Evolutionary conservation across 2,888 invertebrate genomes (phyloP).

Genomic region (Synanthedon formicaeformis): DNA sequence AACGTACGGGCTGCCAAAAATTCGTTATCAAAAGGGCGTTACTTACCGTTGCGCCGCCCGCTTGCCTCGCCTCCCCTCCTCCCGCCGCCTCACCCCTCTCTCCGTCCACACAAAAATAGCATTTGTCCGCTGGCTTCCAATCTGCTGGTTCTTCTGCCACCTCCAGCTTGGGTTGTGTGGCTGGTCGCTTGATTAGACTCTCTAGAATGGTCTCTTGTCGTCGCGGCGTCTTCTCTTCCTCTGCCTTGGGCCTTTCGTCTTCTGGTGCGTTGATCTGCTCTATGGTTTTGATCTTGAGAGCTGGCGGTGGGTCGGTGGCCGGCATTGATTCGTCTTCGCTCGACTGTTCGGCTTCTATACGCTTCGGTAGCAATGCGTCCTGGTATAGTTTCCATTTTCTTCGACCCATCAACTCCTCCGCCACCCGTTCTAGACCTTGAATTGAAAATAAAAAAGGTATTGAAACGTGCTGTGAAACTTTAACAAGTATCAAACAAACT

Average conservation of each 20-base stretch:
- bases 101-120: constrained; percentile 80
- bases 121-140: constrained; percentile 87
- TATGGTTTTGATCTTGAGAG: constrained; percentile 65
- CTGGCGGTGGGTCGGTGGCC: constrained; percentile 58
- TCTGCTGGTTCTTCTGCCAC: constrained; percentile 69
- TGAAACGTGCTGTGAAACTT: neutral
- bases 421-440: constrained; percentile 94
- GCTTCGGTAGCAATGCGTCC: constrained; percentile 74
- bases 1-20: constrained; percentile 8
- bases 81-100: constrained; percentile 28
- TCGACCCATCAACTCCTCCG: constrained; percentile 97
- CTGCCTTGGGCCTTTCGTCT: constrained; percentile 26
- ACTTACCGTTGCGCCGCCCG: constrained; percentile 10
- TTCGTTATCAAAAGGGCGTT: constrained; percentile 7
- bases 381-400: constrained; percentile 96
- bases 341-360: constrained; percentile 48
- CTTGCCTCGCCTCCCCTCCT: constrained; percentile 23
- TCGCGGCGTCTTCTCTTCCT: constrained; percentile 22
- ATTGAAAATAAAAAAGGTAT: constrained; percentile 8
- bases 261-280: constrained; percentile 63
- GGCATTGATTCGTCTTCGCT: constrained; percentile 62
- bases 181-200: constrained; percentile 61
- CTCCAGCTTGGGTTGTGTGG: constrained; percentile 58
- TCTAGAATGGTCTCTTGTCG: constrained; percentile 67
- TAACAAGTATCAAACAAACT: constrained; percentile 2